Base-by-base conservation (phyloP, 2,888 invertebrate species). In the Philereme transversata region DNA sequence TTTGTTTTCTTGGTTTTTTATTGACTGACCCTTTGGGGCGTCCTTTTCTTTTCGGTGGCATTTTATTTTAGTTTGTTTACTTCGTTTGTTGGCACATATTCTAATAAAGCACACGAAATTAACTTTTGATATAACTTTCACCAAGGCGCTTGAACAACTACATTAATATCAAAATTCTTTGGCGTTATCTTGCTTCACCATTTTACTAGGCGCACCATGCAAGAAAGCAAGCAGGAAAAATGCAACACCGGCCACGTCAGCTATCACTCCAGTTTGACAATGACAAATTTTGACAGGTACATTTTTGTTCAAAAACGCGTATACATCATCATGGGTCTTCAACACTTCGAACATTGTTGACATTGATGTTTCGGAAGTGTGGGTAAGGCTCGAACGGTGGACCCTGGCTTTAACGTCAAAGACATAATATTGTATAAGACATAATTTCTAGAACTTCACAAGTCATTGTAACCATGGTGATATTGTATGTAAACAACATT, bases 121-220 rank as follows among this genome's bases (percentile, higher is more conserved):
- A 51, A 76, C 69, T 72, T 84, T 90, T 90, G 90, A 88, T 90
- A 88, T 84, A 84, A 82, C 84, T 88, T 88, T 90, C 87, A 87
- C 87, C 79, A 87, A 90, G 90, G 90, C 90, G 90, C 86, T 79
- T 48, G 35, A 43, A 56, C 57, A 57, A 58, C 41, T 46, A 48
- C 11, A 8, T 22, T 5, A 38, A 44, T 60, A 49, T 51, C 53
- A 59, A 45, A 61, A 51, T 46, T 62, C 53, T 58, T 49, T 52
- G 33, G 52, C 47, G 62, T 51, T 56, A 64, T 61, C 64, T 70
- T 70, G 70, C 70, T 67, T 68, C 65, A 60, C 65, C 70, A 67
- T 67, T 70, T 68, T 65, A 51, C 57, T 51, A 70, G 70, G 70
- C 70, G 70, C 70, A 60, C 53, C 22, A 22, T 22, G 22, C 22